Base-by-base conservation (phyloP, 2,888 invertebrate genomes). In the Xestia sexstrigata region DNA sequence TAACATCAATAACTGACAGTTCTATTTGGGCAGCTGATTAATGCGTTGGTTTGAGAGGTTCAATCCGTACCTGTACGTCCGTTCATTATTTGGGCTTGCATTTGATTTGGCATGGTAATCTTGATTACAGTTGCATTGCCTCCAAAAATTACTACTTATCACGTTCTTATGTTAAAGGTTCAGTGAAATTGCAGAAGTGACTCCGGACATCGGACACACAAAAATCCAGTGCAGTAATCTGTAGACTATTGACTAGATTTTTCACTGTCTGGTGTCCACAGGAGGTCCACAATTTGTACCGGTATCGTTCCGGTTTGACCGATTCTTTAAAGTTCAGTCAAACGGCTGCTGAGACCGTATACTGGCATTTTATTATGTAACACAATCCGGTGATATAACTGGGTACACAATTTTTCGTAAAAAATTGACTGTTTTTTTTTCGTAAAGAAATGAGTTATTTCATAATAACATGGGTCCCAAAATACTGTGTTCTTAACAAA, bases 1-100 rank as follows among this genome's bases (percentile, higher is more conserved):
- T 80, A 70, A 74, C n/a, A 55, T 63, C 70, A 70, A 78, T 81
- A 68, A 68, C n/a, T 75, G 35, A 30, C n/a, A 49, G 62, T 67
- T 70, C 11, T 49, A 70, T 80, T 83, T 77, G 67, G 52, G 49
- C 42, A 35, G 15, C 20, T 71, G 68, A 83, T 58, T 52, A 39
- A 58, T 68, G 45, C 26, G 63, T 69, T 63, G 62, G 15, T 70
- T 62, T 47, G 58, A 49, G 30, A 45, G 26, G 42, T 58, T 42
- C 13, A 49, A 30, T 35, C 23, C 17, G 17, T 15, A 62, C 30
- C 3, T 26, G 23, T 23, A 3, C 17, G 13, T 23, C 13, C 23
- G 23, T 23, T 45, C 4, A 2, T n/a, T 3, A 23, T 75, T 30
- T 75, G 20, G 8, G 7, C 0, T 7, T 20, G 20, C 5, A 47